A percentile compares a stretch with the other conserved stretches of the same genome.
These are phyloP conservation scores for Pardosa pseudoannulata DNA, from an alignment of 2,888 invertebrate species.

Conservation along the genomic window DNA sequence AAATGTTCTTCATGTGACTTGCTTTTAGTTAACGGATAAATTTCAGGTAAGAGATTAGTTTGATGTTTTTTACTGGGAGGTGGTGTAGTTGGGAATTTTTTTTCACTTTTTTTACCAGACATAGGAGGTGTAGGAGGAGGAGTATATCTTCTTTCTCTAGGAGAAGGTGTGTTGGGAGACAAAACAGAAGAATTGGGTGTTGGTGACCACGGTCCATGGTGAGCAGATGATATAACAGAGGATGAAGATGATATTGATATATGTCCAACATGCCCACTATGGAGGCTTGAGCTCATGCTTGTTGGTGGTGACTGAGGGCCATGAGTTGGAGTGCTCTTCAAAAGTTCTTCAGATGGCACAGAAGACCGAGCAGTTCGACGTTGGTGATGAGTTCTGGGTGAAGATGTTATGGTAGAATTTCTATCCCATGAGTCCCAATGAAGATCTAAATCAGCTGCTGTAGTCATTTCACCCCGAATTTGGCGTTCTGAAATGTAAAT, in stretches of 20 bases:
- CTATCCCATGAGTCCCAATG: slow-evolving; percentile 97
- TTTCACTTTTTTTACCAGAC: slow-evolving; percentile 77
- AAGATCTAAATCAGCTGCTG: slow-evolving; percentile 82
- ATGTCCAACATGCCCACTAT: slow-evolving; percentile 51
- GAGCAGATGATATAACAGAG: slow-evolving; percentile 50
- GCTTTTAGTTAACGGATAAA: slow-evolving; percentile 88
- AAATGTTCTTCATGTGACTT: slow-evolving; percentile 94
- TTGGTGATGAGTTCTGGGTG: slow-evolving; percentile 76
- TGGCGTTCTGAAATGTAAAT: slow-evolving; percentile 81
- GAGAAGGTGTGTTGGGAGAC: slow-evolving; percentile 67
- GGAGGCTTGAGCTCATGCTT: slow-evolving; percentile 66
- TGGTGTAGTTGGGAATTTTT: slow-evolving; percentile 87
- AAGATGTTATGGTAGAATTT: slow-evolving; percentile 61
- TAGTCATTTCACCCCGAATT: slow-evolving; percentile 81
- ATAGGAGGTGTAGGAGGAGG: slow-evolving; percentile 81
- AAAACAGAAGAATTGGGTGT: slow-evolving; percentile 70
- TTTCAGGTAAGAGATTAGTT: slow-evolving; percentile 80
- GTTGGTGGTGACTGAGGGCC: slow-evolving; percentile 74
- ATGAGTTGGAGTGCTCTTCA: slow-evolving; percentile 77
- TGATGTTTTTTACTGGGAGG: slow-evolving; percentile 87
- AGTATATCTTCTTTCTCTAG: slow-evolving; percentile 77
- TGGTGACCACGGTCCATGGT: slow-evolving; percentile 72
- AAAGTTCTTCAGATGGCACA: slow-evolving; percentile 81
- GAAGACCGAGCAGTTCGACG: slow-evolving; percentile 78
- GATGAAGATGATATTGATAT: slow-evolving; percentile 69